Conservation (phyloP, 2,888 invertebrate genomes). For the Protophormia terraenovae region DNA sequence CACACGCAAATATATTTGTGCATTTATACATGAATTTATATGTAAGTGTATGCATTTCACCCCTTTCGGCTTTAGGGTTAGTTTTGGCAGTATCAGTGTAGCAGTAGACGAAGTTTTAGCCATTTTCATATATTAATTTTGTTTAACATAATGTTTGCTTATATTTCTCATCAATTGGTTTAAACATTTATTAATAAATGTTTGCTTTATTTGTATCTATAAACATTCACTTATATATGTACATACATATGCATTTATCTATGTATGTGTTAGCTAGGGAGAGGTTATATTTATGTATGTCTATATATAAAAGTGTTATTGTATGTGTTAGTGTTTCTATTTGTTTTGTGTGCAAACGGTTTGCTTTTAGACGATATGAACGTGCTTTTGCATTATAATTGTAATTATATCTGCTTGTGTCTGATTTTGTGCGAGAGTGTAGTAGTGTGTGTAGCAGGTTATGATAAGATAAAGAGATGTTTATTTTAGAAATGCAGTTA, state of each 20-base stretch:
- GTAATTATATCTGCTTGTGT: constrained; percentile 3
- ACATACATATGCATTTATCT: background rate
- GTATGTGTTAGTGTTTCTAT: constrained; percentile 17
- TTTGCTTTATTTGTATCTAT: constrained; percentile 19
- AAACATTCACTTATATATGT: no score
- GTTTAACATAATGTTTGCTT: constrained; percentile 41
- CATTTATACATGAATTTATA: background rate
- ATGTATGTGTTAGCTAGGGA: background rate
- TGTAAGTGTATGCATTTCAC: background rate
- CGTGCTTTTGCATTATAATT: constrained; percentile 64
- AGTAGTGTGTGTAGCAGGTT: background rate
- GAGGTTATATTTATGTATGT: no score
- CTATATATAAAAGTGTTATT: no score
- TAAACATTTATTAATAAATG: constrained; percentile 43
- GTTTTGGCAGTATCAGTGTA: background rate
- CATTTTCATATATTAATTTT: constrained; percentile 38
- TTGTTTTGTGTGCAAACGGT: constrained; percentile 36
- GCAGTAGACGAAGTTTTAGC: background rate
- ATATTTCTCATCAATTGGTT: constrained; percentile 40
- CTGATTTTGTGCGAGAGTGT: background rate
- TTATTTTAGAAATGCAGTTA: constrained; percentile 49
- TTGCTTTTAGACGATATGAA: constrained; percentile 48
- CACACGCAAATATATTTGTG: background rate
- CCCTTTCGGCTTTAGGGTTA: background rate
- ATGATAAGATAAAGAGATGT: constrained; percentile 52